Conservation (phyloP, 1,140 invertebrate species). For the Bombus breviceps region DNA sequence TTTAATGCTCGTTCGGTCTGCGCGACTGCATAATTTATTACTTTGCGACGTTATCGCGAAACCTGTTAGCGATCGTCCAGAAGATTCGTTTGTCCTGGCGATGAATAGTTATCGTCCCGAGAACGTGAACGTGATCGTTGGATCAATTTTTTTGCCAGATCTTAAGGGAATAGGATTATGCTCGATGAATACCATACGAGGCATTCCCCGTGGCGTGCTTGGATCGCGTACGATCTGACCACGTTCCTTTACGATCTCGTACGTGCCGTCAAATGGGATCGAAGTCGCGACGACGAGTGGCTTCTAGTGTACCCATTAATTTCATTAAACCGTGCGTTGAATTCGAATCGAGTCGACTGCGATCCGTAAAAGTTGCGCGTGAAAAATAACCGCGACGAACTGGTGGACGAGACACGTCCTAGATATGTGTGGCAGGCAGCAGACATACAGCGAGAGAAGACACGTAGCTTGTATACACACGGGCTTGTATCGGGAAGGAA, state of each 20-base stretch:
- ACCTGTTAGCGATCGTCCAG: not conserved
- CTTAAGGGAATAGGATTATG: not conserved
- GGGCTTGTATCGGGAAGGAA: slow-evolving; percentile 40
- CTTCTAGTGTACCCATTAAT: slow-evolving; percentile 36
- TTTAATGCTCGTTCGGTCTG: not conserved
- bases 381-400: slow-evolving; percentile 60
- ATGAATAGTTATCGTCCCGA: not conserved
- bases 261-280: slow-evolving; percentile 6
- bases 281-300: not conserved
- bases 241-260: not conserved
- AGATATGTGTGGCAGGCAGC: slow-evolving; percentile 12
- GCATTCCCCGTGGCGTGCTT: no score
- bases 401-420: slow-evolving; percentile 37
- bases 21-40: slow-evolving; percentile 58
- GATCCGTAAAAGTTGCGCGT: slow-evolving; percentile 38
- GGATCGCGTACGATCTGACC: not conserved
- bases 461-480: not conserved
- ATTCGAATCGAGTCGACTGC: slow-evolving; percentile 23
- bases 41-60: slow-evolving; percentile 3
- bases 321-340: slow-evolving; percentile 39
- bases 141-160: slow-evolving; percentile 29
- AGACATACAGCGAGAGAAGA: not conserved
- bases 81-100: slow-evolving; percentile 6
- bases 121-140: not conserved
- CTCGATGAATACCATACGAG: not conserved